These are phyloP conservation scores for Gila orcuttii DNA, from an alignment of 2,113 vertebrate species.

Conservation along the genomic window DNA sequence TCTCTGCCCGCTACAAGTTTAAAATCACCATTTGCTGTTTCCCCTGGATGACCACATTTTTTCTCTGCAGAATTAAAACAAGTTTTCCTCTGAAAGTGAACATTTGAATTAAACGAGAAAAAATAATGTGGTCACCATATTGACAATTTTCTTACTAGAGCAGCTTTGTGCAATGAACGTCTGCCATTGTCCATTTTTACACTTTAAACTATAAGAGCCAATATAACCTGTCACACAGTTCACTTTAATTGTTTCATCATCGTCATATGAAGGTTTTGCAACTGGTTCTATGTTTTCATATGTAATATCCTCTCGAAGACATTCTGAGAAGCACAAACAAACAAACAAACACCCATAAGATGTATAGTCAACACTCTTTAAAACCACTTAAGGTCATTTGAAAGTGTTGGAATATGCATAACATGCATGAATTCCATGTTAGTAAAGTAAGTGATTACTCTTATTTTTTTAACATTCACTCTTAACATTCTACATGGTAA, in stretches of 20 bases:
- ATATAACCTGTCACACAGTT: conserved; percentile 64
- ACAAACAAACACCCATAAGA: neutral
- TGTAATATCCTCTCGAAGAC: conserved; percentile 46
- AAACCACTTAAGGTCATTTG: neutral
- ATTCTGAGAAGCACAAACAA: conserved; percentile 57
- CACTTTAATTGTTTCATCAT: conserved; percentile 55
- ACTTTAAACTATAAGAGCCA: conserved; percentile 66
- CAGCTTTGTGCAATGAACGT: conserved; percentile 28
- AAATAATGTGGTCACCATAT: neutral
- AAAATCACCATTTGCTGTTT: conserved; percentile 81
- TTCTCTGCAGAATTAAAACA: conserved; percentile 71
- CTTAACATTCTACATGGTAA: neutral
- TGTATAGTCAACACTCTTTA: neutral
- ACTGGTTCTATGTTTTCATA: conserved; percentile 38
- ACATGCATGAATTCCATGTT: too few species aligned
- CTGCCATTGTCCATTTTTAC: conserved; percentile 46
- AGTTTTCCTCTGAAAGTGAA: neutral
- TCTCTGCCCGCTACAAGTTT: conserved; percentile 69
- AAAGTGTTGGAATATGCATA: neutral
- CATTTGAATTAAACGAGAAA: neutral
- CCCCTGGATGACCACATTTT: conserved; percentile 87
- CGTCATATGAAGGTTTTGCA: neutral
- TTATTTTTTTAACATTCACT: too few species aligned
- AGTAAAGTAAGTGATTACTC: too few species aligned
- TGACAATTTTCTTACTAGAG: conserved; percentile 62